Evolutionary conservation across 2,797 vertebrate species (phyloP), one percentile per base, ranked within the genome.

Genomic region (Schizopygopsis pylzovi): DNA sequence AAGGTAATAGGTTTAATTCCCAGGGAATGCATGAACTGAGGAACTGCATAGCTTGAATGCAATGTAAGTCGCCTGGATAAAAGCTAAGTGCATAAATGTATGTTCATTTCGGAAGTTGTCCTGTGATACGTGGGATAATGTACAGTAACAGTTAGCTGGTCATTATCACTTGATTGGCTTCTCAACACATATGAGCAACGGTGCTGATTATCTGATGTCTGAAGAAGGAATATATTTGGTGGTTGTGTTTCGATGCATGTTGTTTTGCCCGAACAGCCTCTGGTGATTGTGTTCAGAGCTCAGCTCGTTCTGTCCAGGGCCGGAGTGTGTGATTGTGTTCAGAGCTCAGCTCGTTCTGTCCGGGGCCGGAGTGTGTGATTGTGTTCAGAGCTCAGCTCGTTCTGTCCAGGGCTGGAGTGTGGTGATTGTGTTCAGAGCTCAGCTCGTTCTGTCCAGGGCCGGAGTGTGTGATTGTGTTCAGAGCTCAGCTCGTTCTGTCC

Each of bases 231-330:
- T 28, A 11, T 20, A 22, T 65, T 33, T 67, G 41, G 25, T 22
- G 18, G 22, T 5, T 22, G 18, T 37, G 2, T 6, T 67, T 12
- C 67, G 12, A 12, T 33, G 3, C 20, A 2, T 33, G 76, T 63
- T 33, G 25, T 86, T 89, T 87, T 89, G 9, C 4, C n/a, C n/a
- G 4, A 63, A n/a, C 20, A n/a, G 54, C 3, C 20, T 59, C 88
- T 79, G 20, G 81, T 79, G 91, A 94, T 93, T 94, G 95, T 95
- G 92, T 90, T 80, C 89, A 47, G 83, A 49, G 49, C 49, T 15
- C 54, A 91, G 89, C 91, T 87, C 39, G 49, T 52, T 52, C 15
- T 52, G 15, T 49, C 47, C 47, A 5, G 13, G 16, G 47, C 13
- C 13, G 20, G 28, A 33, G 88, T 92, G 61, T 15, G 61, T 28